These are phyloP conservation scores for Dipodomys merriami DNA, from an alignment of 2,113 vertebrate species.

Conservation along the genomic window DNA sequence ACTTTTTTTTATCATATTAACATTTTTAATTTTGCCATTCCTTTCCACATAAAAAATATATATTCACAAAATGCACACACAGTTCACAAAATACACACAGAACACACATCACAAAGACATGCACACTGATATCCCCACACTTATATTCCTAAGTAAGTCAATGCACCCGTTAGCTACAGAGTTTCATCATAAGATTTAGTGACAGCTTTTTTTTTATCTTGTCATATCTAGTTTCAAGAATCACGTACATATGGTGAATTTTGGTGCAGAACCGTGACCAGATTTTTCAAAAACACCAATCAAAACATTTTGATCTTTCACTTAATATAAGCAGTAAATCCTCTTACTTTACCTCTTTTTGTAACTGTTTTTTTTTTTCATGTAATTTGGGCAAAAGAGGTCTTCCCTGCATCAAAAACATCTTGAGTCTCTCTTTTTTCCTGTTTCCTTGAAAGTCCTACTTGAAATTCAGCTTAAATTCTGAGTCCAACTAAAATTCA, in stretches of 20 bases:
- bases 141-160: background rate
- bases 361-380: background rate
- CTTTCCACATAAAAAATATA: background rate
- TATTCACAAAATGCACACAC: background rate
- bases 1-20: conserved; percentile 37
- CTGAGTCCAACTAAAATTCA: conserved; percentile 62
- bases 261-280: conserved; percentile 56
- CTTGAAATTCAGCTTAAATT: conserved; percentile 71
- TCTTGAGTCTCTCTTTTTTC: conserved; percentile 27
- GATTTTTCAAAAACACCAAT: conserved; percentile 68
- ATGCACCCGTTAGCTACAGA: conserved; percentile 34
- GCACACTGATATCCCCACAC: background rate
- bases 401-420: conserved; percentile 48
- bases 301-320: conserved; percentile 76
- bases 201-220: conserved; percentile 66
- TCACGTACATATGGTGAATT: conserved; percentile 61
- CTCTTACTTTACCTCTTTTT: conserved; percentile 52
- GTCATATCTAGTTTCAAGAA: conserved; percentile 61
- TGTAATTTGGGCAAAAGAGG: background rate
- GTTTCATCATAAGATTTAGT: conserved; percentile 50
- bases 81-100: background rate
- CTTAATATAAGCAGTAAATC: conserved; percentile 70
- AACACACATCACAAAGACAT: conserved; percentile 12
- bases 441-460: conserved; percentile 9
- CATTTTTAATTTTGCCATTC: background rate